These are phyloP conservation scores for Eumerus sabulonum DNA, from an alignment of 2,888 invertebrate genomes.

Conservation along the genomic window DNA sequence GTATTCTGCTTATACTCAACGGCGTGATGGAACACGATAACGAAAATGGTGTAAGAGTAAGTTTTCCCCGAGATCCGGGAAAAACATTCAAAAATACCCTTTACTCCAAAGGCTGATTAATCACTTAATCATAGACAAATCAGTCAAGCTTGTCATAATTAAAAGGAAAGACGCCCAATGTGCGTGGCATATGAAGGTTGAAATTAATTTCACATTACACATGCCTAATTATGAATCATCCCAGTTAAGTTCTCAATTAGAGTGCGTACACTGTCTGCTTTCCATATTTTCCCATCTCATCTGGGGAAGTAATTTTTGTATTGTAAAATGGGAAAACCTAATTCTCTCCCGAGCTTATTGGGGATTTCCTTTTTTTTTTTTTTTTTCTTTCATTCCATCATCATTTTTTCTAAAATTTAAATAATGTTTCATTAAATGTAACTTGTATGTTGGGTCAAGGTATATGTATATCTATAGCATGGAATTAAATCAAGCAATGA, in stretches of 20 bases:
- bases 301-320: not conserved
- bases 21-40: no score
- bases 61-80: not conserved
- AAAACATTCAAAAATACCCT: conserved; percentile 16
- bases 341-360: no score
- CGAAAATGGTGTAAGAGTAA: no score
- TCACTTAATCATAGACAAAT: conserved; percentile 45
- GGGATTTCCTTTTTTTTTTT: no score
- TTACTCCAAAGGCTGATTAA: conserved; percentile 24
- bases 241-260: conserved; percentile 44
- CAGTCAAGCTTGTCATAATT: conserved; percentile 1
- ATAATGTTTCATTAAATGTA: no score
- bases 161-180: no score
- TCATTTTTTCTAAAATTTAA: not conserved
- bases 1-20: no score
- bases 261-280: conserved; percentile 3
- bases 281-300: no score
- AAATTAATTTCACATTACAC: conserved; percentile 50
- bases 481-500: no score
- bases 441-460: no score
- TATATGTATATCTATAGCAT: no score
- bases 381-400: not conserved
- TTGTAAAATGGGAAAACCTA: no score
- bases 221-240: conserved; percentile 52
- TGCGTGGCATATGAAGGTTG: conserved; percentile 4